Evolutionary conservation across 1,140 invertebrate genomes (phyloP).

Genomic region (Cheumatopsyche charites): DNA sequence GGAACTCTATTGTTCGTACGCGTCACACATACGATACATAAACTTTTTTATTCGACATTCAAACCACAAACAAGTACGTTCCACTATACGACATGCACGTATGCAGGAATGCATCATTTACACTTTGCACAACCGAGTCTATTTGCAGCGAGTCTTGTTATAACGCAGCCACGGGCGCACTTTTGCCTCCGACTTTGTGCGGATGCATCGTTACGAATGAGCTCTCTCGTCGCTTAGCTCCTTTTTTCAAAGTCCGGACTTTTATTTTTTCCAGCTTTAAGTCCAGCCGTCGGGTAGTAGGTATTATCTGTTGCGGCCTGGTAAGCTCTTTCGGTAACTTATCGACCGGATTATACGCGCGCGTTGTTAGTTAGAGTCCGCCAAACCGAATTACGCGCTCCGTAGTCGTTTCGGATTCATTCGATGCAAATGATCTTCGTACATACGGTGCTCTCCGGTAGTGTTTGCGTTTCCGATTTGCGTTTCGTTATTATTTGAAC

Average conservation of each 20-base stretch:
- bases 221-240: background rate
- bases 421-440: slow-evolving; percentile 33
- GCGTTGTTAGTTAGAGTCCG: slow-evolving; percentile 12
- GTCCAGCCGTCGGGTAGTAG: background rate
- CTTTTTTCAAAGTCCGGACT: background rate
- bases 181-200: background rate
- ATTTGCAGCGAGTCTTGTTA: slow-evolving; percentile 33
- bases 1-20: slow-evolving; percentile 2
- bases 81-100: background rate
- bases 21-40: background rate
- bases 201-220: slow-evolving; percentile 5
- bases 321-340: slow-evolving; percentile 19
- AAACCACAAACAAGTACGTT: too few species aligned
- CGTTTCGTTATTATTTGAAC: background rate
- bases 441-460: background rate
- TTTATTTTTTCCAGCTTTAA: slow-evolving; percentile 2
- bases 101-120: slow-evolving; percentile 17
- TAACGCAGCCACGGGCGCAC: slow-evolving; percentile 26
- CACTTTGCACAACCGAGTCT: slow-evolving; percentile 14
- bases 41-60: too few species aligned
- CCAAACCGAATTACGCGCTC: slow-evolving; percentile 39
- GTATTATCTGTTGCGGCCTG: background rate
- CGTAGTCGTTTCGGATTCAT: slow-evolving; percentile 36
- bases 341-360: slow-evolving; percentile 11
- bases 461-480: background rate